phyloP scores from a whole-genome alignment of 2,113 vertebrate genomes.

The Hemicordylus capensis region DNA sequence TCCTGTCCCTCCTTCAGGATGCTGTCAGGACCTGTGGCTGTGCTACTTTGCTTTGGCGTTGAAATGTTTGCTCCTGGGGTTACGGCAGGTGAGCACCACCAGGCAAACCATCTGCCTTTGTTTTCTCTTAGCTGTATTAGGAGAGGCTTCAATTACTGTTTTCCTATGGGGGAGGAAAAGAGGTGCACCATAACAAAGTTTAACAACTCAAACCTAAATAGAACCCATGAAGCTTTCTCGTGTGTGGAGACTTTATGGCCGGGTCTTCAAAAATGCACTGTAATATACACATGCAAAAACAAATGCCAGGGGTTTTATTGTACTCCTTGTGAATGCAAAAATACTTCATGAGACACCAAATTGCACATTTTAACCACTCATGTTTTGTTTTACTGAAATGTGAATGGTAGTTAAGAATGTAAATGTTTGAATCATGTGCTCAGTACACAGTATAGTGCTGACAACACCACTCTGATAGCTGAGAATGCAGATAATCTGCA shows the following conservation, averaged over 20 bases:
- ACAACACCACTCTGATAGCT: no score
- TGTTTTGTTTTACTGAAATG: no score
- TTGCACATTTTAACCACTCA: no score
- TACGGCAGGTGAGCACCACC: not conserved
- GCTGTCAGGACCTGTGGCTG: not conserved
- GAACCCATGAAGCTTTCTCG: not conserved
- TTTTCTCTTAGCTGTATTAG: not conserved
- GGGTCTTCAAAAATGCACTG: no score
- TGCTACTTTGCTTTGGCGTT: not conserved
- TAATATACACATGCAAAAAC: not conserved
- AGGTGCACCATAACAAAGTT: not conserved
- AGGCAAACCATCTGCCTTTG: constrained; percentile 2
- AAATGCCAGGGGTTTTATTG: no score
- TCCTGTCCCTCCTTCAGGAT: not conserved
- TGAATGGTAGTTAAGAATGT: no score
- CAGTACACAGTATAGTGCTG: no score
- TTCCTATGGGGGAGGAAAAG: not conserved
- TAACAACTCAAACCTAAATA: not conserved
- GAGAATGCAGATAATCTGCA: no score
- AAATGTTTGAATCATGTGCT: no score
- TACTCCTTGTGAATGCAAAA: no score
- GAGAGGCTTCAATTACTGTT: not conserved
- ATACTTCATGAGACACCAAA: no score
- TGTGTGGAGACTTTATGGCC: not conserved
- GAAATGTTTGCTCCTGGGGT: not conserved